phyloP scores from a whole-genome alignment of 1,140 invertebrate genomes.

The Cotesia typhae region DNA sequence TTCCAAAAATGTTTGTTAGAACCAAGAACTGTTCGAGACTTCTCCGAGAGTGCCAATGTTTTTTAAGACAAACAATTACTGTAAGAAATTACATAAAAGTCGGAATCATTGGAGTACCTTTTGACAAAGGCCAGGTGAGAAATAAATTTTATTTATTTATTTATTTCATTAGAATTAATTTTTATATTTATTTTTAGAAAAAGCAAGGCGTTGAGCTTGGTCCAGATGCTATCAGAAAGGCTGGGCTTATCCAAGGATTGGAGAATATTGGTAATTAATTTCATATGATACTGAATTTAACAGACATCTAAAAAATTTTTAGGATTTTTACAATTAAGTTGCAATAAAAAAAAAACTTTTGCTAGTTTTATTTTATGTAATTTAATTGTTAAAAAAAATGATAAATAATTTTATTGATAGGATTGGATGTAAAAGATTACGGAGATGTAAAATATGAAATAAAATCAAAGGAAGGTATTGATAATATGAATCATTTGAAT shows the following conservation, averaged over 20 bases:
- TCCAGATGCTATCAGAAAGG: constrained; percentile 53
- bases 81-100: constrained; percentile 61
- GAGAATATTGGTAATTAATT: constrained; percentile 50
- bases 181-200: constrained; percentile 42
- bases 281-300: background rate
- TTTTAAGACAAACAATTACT: too few relatives aligned
- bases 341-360: background rate
- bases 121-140: constrained; percentile 74
- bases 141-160: background rate
- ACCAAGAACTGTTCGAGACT: too few relatives aligned
- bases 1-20: too few relatives aligned
- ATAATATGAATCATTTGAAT: constrained; percentile 73
- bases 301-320: background rate
- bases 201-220: constrained; percentile 58
- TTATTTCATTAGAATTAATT: background rate
- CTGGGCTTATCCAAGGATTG: constrained; percentile 55
- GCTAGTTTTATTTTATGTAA: too few relatives aligned
- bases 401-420: constrained; percentile 51
- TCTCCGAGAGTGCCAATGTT: too few relatives aligned
- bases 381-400: constrained; percentile 9
- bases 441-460: constrained; percentile 72
- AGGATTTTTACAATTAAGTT: background rate
- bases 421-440: constrained; percentile 76
- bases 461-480: constrained; percentile 59
- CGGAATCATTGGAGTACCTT: constrained; percentile 78